Evolutionary conservation across 1,140 invertebrate species (phyloP), one percentile per base, ranked within the genome.

Genomic region (Pseudomyrmex pallidus): DNA sequence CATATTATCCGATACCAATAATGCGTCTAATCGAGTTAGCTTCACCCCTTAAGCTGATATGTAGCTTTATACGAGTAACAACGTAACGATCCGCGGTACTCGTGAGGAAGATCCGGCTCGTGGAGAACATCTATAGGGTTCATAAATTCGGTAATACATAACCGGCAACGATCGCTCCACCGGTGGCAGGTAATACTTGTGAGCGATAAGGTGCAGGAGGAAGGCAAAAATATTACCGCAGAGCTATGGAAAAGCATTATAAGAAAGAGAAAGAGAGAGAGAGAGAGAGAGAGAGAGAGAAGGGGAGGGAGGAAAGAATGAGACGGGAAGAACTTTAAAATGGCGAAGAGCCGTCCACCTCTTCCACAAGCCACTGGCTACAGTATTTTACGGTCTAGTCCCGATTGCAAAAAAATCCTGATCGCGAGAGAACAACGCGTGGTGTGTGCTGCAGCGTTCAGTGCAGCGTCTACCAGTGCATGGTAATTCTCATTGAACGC

Each of bases 1-100:
- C 93, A 94, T 94, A 94, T 94, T 94, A 94, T 94, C 93, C 93
- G 93, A 94, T 94, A 93, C 93, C 93, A 94, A 94, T 94, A 94
- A 94, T 94, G 93, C 93, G 92, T 91, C 91, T 94, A 94, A 94
- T 94, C 91, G 90, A 94, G 90, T 94, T 94, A 94, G 87, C 67
- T 86, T 73, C 72, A 85, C 85, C 90, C 92, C 90, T 93, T 93
- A 93, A 94, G 93, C 92, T 94, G 93, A 94, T 94, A 94, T 94
- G 90, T 91, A 92, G 92, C 90, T 93, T 93, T 92, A 92, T 93
- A 93, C 91, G 91, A 91, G 90, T 74, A 59, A 85, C 89, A 86
- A 74, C 85, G 85, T 92, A 90, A 92, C 90, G 89, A 92, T 91
- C 86, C 64, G 50, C 50, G 50, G 76, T 82, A 59, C 20, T 54